phyloP scores from a whole-genome alignment of 2,113 vertebrate genomes.

The Acanthochromis polyacanthus region DNA sequence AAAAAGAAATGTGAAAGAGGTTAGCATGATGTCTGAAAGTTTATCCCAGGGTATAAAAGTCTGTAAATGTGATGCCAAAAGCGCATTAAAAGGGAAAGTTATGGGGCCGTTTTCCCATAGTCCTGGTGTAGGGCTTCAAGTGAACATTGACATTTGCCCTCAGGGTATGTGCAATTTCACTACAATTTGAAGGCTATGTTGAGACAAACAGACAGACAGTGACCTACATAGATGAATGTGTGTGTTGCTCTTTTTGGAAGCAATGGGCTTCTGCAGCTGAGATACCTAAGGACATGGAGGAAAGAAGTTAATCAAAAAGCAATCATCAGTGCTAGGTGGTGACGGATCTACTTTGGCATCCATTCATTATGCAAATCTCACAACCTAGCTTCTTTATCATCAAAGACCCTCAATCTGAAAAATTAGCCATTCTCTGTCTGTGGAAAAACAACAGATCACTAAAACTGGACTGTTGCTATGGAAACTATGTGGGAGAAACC shows the following conservation, averaged over 20 bases:
- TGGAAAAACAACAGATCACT: constrained; percentile 79
- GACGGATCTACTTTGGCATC: constrained; percentile 77
- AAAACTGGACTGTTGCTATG: constrained; percentile 83
- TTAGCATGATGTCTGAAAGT: constrained; percentile 26
- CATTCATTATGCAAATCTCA: constrained; percentile 80
- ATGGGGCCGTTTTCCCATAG: background rate
- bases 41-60: constrained; percentile 31
- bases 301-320: constrained; percentile 77
- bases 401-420: constrained; percentile 80
- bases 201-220: constrained; percentile 46
- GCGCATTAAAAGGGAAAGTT: constrained; percentile 24
- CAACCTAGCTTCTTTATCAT: constrained; percentile 80
- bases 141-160: constrained; percentile 38
- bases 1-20: constrained; percentile 52
- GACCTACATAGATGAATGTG: constrained; percentile 65
- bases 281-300: constrained; percentile 46
- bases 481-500: constrained; percentile 81
- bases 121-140: background rate
- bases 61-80: constrained; percentile 26
- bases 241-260: constrained; percentile 59
- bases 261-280: constrained; percentile 49
- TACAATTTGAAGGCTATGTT: constrained; percentile 35
- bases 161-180: constrained; percentile 32
- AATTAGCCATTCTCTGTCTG: constrained; percentile 76
- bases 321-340: constrained; percentile 70